phyloP scores from a whole-genome alignment of 1,140 invertebrate species.

The Palaemon carinicauda region DNA sequence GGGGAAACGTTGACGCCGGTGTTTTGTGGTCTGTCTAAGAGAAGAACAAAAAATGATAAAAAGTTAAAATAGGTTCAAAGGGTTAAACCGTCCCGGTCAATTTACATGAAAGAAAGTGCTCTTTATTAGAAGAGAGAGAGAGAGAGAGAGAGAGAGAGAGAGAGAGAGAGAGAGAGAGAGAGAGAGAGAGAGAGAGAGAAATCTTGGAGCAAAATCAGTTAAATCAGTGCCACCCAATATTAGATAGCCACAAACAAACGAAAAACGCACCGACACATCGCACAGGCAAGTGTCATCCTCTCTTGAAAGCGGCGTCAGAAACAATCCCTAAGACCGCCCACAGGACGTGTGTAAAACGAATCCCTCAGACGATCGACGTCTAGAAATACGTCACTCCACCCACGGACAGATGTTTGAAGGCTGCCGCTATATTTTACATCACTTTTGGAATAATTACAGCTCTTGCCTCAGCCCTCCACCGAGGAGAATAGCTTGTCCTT shows the following conservation, averaged over 20 bases:
- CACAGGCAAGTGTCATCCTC: not conserved
- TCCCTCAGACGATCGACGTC: constrained; percentile 16
- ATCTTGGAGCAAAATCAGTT: no score
- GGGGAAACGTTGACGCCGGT: not conserved
- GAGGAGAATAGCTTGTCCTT: not conserved
- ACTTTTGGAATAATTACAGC: constrained; percentile 49
- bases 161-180: not conserved
- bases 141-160: not conserved
- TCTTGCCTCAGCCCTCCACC: not conserved
- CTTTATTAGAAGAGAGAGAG: no score
- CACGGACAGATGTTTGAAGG: constrained; percentile 49
- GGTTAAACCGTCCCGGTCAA: no score
- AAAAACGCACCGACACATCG: not conserved
- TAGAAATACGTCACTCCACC: constrained; percentile 26
- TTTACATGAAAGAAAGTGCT: no score
- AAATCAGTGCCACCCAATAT: no score
- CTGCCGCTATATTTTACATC: constrained; percentile 51
- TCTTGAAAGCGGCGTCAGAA: not conserved
- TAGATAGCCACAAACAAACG: no score
- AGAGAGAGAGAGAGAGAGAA: no score
- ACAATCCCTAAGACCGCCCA: not conserved
- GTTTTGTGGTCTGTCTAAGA: constrained; percentile 34
- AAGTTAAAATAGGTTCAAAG: no score
- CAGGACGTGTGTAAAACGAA: not conserved
- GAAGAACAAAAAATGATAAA: not conserved